Percentiles rank a stretch among this genome's conserved stretches.
These are phyloP conservation scores for Peromyscus aztecus DNA, from an alignment of 2,797 vertebrate genomes.

Conservation along the genomic window DNA sequence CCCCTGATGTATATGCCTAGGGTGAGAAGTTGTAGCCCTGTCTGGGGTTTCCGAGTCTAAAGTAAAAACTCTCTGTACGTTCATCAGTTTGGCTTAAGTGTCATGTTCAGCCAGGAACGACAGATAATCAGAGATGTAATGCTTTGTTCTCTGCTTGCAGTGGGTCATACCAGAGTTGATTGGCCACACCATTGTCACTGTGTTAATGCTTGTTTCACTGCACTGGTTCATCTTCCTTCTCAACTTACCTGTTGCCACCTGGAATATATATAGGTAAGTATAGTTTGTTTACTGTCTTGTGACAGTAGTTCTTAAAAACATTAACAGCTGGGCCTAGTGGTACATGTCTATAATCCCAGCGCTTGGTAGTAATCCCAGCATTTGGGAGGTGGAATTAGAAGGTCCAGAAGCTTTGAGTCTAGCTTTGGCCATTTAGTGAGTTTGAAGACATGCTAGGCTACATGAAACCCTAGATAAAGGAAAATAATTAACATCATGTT, in stretches of 20 bases:
- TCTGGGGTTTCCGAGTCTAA: conserved; percentile 19
- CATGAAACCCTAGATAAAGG: background rate
- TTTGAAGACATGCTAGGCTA: background rate
- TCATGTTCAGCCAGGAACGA: background rate
- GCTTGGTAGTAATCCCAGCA: background rate
- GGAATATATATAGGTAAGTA: conserved; percentile 96
- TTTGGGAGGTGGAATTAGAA: background rate
- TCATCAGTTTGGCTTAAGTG: conserved; percentile 19
- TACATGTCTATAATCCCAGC: background rate
- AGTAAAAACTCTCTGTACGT: background rate
- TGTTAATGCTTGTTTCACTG: conserved; percentile 96
- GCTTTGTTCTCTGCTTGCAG: conserved; percentile 84
- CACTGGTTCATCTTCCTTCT: conserved; percentile 99
- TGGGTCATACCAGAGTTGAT: conserved; percentile 97
- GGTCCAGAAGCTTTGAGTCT: background rate
- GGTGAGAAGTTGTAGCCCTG: background rate
- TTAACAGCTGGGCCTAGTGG: background rate
- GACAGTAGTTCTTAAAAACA: background rate
- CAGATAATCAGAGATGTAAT: background rate
- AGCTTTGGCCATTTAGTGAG: background rate
- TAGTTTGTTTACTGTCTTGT: background rate
- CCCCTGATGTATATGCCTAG: background rate
- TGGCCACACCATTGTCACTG: conserved; percentile 93
- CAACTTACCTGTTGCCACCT: conserved; percentile 96
- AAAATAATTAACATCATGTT: background rate